Conservation (phyloP, 2,113 vertebrate species). For the Delphinapterus leucas region DNA sequence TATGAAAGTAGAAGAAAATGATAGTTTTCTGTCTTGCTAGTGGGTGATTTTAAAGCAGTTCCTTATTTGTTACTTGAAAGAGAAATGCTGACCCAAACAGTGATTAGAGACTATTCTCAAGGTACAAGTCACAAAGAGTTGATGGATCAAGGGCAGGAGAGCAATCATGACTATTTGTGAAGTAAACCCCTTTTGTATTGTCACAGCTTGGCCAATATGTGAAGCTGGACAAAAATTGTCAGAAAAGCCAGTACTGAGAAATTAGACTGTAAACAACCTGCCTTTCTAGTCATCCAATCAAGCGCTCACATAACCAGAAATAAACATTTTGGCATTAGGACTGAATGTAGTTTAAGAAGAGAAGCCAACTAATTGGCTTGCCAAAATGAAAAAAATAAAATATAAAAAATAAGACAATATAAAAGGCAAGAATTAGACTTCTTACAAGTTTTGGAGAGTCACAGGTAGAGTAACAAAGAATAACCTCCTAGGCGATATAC, state of each 20-base stretch:
- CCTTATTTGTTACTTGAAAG: background rate
- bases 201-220: background rate
- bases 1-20: constrained; percentile 48
- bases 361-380: background rate
- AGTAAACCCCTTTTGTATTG: background rate
- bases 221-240: background rate
- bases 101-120: constrained; percentile 22
- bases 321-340: background rate
- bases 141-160: background rate
- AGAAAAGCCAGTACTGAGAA: background rate
- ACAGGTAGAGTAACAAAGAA: background rate
- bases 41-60: background rate
- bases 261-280: background rate
- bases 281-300: background rate
- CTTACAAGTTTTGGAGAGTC: background rate
- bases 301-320: background rate
- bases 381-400: background rate
- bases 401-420: background rate
- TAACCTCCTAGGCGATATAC: background rate
- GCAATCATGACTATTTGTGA: background rate
- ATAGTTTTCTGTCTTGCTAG: constrained; percentile 40
- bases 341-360: background rate
- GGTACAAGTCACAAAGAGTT: background rate
- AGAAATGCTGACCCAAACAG: background rate
- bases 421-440: background rate